Base-by-base conservation (phyloP, 2,888 invertebrate genomes). In the Agriopis marginaria region DNA sequence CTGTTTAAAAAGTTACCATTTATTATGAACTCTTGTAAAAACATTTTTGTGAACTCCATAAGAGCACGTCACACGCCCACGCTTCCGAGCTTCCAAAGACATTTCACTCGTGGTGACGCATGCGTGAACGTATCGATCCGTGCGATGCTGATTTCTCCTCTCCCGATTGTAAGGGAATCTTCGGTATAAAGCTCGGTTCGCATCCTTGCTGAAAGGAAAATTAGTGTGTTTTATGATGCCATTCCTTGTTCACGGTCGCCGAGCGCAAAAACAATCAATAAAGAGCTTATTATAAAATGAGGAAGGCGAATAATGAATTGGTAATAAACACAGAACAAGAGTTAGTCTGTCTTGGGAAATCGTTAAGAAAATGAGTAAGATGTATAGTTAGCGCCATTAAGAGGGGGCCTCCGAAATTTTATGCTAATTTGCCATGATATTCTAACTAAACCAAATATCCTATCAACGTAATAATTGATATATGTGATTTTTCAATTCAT, bases 101-200 rank as follows among this genome's bases (percentile, higher is more conserved):
- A 75, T 77, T 81, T 78, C 71, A 78, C 82, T 78, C 79, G 81
- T 81, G 74, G 76, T 84, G 87, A 91, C 94, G 94, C 94, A 94
- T 93, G 94, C 94, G 94, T 89, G 85, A 88, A 83, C 81, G 77
- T 93, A 93, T 94, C 90, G 93, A 93, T 94, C 89, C 81, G 79
- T 83, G 78, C 83, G 82, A 78, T 79, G 85, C 84, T 84, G 88
- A 88, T 87, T 87, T 84, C 81, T 74, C 78, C 84, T 83, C 82
- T 81, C 80, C 73, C 72, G 75, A 76, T 77, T 75, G 79, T 83
- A 56, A 44, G 59, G 59, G 61, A 49, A 62, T 54, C 66, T 64
- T 47, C 53, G 14, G 14, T 23, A 47, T 49, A 14, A 61, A 54
- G 17, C 63, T 39, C 56, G 42, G n/a, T 54, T 40, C 10, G 42